A percentile compares a stretch with the other conserved stretches of the same genome.
Conservation (phyloP, 1,140 invertebrate genomes). For the Daktulosphaira vitifoliae region DNA sequence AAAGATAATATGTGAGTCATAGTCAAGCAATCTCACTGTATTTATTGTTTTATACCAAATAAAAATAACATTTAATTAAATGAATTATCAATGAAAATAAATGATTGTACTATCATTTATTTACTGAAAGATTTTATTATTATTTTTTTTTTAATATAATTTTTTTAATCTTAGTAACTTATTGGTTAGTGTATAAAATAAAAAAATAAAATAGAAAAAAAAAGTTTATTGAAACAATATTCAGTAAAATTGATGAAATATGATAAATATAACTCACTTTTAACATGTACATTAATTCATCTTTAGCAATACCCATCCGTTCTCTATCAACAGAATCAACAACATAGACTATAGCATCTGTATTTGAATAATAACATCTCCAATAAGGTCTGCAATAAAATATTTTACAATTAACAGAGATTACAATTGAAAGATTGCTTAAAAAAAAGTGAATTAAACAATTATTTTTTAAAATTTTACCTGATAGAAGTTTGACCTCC, state of each 20-base stretch:
- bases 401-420: slow-evolving; percentile 6
- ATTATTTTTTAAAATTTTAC: slow-evolving; percentile 42
- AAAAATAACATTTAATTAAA: no score
- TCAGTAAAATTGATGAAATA: neutral
- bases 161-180: no score
- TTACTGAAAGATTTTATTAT: no score
- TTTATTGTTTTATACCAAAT: no score
- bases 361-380: slow-evolving; percentile 99
- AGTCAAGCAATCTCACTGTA: no score
- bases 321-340: slow-evolving; percentile 98
- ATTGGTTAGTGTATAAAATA: no score
- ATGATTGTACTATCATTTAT: no score
- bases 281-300: slow-evolving; percentile 94
- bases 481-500: slow-evolving; percentile 94
- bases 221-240: no score
- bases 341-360: slow-evolving; percentile 99
- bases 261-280: slow-evolving; percentile 59
- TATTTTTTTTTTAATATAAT: no score
- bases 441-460: neutral
- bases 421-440: neutral
- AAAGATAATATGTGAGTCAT: no score
- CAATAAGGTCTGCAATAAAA: slow-evolving; percentile 83
- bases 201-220: no score
- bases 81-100: no score
- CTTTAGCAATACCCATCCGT: slow-evolving; percentile 97